phyloP scores from a whole-genome alignment of 2,888 invertebrate species.

The Tholera decimalis region DNA sequence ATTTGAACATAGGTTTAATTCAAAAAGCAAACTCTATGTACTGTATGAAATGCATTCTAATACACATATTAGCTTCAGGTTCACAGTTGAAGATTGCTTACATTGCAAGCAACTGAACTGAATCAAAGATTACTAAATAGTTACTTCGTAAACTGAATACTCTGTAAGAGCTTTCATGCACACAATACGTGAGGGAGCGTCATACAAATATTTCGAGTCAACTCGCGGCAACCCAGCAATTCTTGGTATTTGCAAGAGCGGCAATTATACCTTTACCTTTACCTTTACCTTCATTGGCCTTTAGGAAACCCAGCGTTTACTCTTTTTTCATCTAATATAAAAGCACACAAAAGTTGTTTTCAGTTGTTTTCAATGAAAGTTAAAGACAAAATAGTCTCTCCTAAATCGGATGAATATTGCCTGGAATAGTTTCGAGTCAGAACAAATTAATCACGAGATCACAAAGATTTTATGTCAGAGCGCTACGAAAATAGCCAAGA shows the following conservation, averaged over 20 bases:
- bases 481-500: slow-evolving; percentile 75
- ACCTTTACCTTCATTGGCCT: too few species aligned
- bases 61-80: slow-evolving; percentile 39
- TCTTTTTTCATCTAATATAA: neutral
- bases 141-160: too few species aligned
- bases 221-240: slow-evolving; percentile 25
- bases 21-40: slow-evolving; percentile 22
- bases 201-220: slow-evolving; percentile 41
- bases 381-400: neutral
- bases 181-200: slow-evolving; percentile 39
- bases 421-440: slow-evolving; percentile 38
- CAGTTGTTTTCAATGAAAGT: neutral
- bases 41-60: slow-evolving; percentile 47
- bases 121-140: too few species aligned
- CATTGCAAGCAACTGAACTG: slow-evolving; percentile 17
- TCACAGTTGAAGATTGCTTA: slow-evolving; percentile 26
- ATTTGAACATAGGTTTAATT: slow-evolving; percentile 11
- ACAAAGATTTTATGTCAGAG: slow-evolving; percentile 69
- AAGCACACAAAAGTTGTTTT: neutral
- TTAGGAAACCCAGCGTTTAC: slow-evolving; percentile 8
- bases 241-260: slow-evolving; percentile 29
- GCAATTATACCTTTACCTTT: too few species aligned
- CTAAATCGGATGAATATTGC: slow-evolving; percentile 1
- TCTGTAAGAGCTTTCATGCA: slow-evolving; percentile 43
- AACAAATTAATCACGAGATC: slow-evolving; percentile 51